Evolutionary conservation across 2,888 invertebrate genomes (phyloP).

Genomic region (Ophioninae sp.): DNA sequence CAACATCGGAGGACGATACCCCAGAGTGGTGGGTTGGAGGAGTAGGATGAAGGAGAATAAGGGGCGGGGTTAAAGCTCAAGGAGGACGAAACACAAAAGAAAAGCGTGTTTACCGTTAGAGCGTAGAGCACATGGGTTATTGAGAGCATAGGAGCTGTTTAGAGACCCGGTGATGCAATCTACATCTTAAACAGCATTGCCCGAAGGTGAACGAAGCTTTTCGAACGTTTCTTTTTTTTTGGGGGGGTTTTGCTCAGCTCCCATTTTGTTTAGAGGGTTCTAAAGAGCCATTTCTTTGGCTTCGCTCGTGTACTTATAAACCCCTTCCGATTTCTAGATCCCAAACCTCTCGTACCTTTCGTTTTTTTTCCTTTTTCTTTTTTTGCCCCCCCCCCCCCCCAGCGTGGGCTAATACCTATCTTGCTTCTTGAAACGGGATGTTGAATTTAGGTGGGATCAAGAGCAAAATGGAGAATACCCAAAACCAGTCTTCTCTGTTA

Average conservation of each 20-base stretch:
- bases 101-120: constrained; percentile 71
- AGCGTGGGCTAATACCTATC: constrained; percentile 32
- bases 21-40: constrained; percentile 13
- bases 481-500: constrained; percentile 47
- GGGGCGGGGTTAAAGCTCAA: no score
- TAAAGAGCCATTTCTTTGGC: constrained; percentile 40
- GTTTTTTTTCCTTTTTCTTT: constrained; percentile 57
- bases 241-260: constrained; percentile 45
- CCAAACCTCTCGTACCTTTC: neutral
- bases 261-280: constrained; percentile 55
- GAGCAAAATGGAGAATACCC: constrained; percentile 36
- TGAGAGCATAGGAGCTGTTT: constrained; percentile 13
- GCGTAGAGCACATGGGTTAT: constrained; percentile 46
- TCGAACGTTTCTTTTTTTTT: constrained; percentile 38
- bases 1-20: constrained; percentile 24
- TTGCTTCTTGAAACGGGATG: constrained; percentile 36
- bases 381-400: constrained; percentile 52
- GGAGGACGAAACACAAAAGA: constrained; percentile 49
- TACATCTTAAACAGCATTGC: constrained; percentile 71
- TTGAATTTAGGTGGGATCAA: constrained; percentile 41
- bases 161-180: constrained; percentile 69
- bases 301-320: constrained; percentile 24
- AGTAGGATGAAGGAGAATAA: no score
- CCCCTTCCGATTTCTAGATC: neutral
- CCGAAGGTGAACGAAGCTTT: constrained; percentile 42